Evolutionary conservation across 2,113 vertebrate species (phyloP), one percentile per base, ranked within the genome.

Genomic region (Lanius ludovicianus): DNA sequence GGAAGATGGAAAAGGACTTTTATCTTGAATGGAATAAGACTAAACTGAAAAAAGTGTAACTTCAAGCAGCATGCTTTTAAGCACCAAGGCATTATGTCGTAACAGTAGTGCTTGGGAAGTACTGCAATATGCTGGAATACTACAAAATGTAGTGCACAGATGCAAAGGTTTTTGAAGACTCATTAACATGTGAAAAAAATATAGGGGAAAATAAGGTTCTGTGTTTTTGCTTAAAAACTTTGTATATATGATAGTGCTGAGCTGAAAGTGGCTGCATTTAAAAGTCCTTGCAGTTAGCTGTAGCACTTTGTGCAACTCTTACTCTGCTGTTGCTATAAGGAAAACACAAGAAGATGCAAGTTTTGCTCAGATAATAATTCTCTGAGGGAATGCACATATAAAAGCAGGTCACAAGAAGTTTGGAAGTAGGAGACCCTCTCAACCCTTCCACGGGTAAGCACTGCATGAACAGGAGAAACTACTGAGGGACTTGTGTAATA

Each of bases 1-100:
- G 35, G 35, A 76, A 82, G 62, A 84, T 13, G 30, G 93, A 44
- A 50, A 78, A 71, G 24, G 52, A 47, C 73, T 90, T 84, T 70
- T 77, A 56, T 80, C 85, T 31, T 56, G 37, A 69, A 73, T 4
- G 1, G 46, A 64, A 53, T 13, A 41, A 93, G 57, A 75, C 82
- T 80, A 82, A 91, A 94, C 70, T 65, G 62, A 49, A 83, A 86
- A 75, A 70, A 75, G 71, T 95, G 82, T 82, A 60, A 88, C 96
- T 95, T 92, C 59, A 68, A 83, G 92, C 92, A 90, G 85, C 16
- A 27, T 80, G 91, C 77, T 95, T 92, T 88, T 67, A 49, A 90
- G 87, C 35, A 68, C 9, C 27, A 76, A 91, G 86, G 85, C 77
- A 74, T 92, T 76, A 18, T 59, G 49, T 78, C 95, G 73, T 77